A percentile compares a stretch with the other conserved stretches of the same genome.
Evolutionary conservation across 2,113 vertebrate genomes (phyloP).

Genomic region (Synchiropus splendidus): DNA sequence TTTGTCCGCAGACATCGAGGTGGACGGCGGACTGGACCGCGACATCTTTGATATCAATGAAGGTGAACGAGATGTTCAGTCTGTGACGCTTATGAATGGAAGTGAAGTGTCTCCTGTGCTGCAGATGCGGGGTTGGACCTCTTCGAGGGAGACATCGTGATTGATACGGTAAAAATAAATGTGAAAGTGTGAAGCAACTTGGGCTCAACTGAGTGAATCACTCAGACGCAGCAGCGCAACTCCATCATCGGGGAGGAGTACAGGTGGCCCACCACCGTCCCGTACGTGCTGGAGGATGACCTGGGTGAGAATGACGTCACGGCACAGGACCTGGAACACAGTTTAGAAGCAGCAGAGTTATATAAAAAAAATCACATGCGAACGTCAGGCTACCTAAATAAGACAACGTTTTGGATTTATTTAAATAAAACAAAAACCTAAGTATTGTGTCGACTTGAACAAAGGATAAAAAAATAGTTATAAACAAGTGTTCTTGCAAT

Average conservation of each 20-base stretch:
- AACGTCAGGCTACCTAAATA: too few relatives aligned
- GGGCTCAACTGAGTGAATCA: neutral
- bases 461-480: too few relatives aligned
- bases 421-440: too few relatives aligned
- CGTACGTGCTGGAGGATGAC: conserved; percentile 81
- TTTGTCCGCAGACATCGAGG: conserved; percentile 64
- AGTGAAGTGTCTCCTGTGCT: conserved; percentile 18
- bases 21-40: conserved; percentile 73
- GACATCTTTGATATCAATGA: conserved; percentile 91
- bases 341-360: too few relatives aligned
- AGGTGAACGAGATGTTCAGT: conserved; percentile 57
- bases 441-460: too few relatives aligned
- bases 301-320: conserved; percentile 62
- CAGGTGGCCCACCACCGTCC: conserved; percentile 79
- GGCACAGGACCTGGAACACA: too few relatives aligned
- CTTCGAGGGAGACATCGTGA: conserved; percentile 83
- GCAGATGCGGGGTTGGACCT: conserved; percentile 77
- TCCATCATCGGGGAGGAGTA: conserved; percentile 80
- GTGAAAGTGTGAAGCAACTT: neutral
- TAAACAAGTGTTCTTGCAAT: too few relatives aligned
- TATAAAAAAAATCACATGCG: too few relatives aligned
- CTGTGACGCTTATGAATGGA: too few relatives aligned
- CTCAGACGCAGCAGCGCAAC: conserved; percentile 66
- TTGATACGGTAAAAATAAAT: conserved; percentile 57
- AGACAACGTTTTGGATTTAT: too few relatives aligned